Base-by-base conservation (phyloP, 2,888 invertebrate genomes). In the Yponomeuta evonymella region DNA sequence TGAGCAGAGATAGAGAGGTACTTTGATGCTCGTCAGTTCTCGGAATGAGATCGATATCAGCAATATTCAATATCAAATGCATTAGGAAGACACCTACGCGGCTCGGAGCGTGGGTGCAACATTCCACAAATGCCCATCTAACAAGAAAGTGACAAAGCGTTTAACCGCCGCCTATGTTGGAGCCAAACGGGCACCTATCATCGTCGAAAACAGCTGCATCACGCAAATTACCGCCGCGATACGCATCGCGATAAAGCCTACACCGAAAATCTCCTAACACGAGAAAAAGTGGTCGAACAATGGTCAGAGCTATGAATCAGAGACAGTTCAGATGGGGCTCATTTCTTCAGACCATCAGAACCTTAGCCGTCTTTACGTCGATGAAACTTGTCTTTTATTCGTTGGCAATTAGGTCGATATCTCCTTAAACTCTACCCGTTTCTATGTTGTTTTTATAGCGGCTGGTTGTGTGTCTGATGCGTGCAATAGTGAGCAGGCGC, bases 401-500 rank as follows among this genome's bases (percentile, higher is more conserved):
- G 23, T 12, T 29, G 12, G 29, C 65, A 10, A 33, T 65, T 30
- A 29, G 30, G 29, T 30, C 10, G 30, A 65, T 12, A 65, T 29
- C 12, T 33, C 65, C 33, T 58, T 58, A 15, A 15, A 4, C 12
- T 58, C 12, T 12, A 58, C 15, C 51, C 12, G 51, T 58, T 58
- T 65, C 65, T 65, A 65, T 11, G 65, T 65, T 65, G 33, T 33
- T 65, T 30, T 65, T 65, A 30, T 65, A 12, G 51, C 65, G 65
- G 65, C 29, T 65, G 29, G 33, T 65, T 29, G 68, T 48, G 68
- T 23, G 70, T 62, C 36, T 63, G 70, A 70, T 70, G 70, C 51
- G 62, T 48, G 48, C 64, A 89, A 90, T 89, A 88, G 86, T 81
- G 83, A 81, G 84, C 83, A 87, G 87, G 87, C 86, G 88, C 84